Evolutionary conservation across 2,888 invertebrate genomes (phyloP), one percentile per base, ranked within the genome.

Genomic region (Myathropa florea): DNA sequence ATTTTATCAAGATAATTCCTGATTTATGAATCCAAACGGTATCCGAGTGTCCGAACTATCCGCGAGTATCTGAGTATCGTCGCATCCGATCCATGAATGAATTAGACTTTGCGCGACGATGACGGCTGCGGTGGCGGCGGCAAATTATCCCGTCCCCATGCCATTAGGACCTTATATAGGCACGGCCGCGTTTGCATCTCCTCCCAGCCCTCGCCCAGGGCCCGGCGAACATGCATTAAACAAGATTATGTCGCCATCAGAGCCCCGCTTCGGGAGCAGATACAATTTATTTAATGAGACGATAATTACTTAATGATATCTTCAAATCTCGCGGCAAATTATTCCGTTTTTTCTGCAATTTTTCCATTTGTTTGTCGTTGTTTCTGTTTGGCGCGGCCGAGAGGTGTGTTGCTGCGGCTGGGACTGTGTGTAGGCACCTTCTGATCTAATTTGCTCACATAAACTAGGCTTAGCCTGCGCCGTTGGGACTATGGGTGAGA

Each of bases 291-390:
- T 77, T 78, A 85, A 77, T 85, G 77, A 82, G 85, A 82, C 78
- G 77, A 85, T 85, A 85, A 82, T 85, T 85, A 82, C 85, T 85
- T 85, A 85, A 85, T 85, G 85, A 82, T 85, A 85, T 85, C 82
- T 85, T 85, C 77, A 77, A 82, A 78, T 85, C 85, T 73, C 68
- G 12, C 46, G 46, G 73, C 63, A 82, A 78, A 85, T 78, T 73
- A 85, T 68, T 71, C 39, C 53, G 23, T 60, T 59, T 71, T 71
- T 71, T 36, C 23, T 59, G 10, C 24, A 0, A 14, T 14, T 76
- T 67, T 64, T 63, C 46, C 46, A 46, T 46, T 46, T 46, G 46
- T 46, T 46, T 18, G 33, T 46, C 18, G 18, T 33, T 7, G n/a
- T n/a, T n/a, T 46, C 18, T 46, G 46, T 46, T 46, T 18, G 33